These are phyloP conservation scores for Oxygymnocypris stewartii DNA, from an alignment of 2,113 vertebrate genomes.

Conservation along the genomic window DNA sequence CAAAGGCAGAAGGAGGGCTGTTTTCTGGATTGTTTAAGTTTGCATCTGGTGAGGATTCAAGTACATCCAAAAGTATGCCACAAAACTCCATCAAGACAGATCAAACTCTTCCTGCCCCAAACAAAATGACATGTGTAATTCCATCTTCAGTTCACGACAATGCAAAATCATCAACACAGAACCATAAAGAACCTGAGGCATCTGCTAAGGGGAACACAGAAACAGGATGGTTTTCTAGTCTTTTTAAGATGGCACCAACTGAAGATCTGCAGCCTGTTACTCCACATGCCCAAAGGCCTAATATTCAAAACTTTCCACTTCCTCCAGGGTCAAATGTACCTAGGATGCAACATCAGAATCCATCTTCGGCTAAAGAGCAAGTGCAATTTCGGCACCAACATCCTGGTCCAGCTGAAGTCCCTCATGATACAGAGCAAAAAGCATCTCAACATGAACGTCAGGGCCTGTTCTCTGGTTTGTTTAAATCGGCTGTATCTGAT, in stretches of 20 bases:
- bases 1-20: slow-evolving; percentile 63
- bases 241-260: slow-evolving; percentile 61
- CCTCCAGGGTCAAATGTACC: slow-evolving; percentile 47
- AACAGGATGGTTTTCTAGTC: slow-evolving; percentile 72
- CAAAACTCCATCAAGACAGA: slow-evolving; percentile 54
- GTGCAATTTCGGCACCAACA: slow-evolving; percentile 8
- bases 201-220: slow-evolving; percentile 61
- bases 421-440: slow-evolving; percentile 22
- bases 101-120: slow-evolving; percentile 38
- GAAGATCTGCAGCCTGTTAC: slow-evolving; percentile 35
- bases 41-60: slow-evolving; percentile 67
- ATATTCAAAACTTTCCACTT: slow-evolving; percentile 26
- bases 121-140: background rate
- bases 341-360: slow-evolving; percentile 49
- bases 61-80: slow-evolving; percentile 43
- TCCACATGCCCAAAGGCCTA: slow-evolving; percentile 1
- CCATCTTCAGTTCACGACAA: slow-evolving; percentile 23
- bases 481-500: slow-evolving; percentile 65
- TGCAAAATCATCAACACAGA: slow-evolving; percentile 31
- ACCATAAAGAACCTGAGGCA: slow-evolving; percentile 11
- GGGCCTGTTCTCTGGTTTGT: slow-evolving; percentile 66
- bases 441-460: slow-evolving; percentile 61
- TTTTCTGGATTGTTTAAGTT: slow-evolving; percentile 72
- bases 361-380: slow-evolving; percentile 32
- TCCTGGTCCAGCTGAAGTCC: background rate